phyloP scores from a whole-genome alignment of 1,140 invertebrate genomes.

The Trichonephila clavata region DNA sequence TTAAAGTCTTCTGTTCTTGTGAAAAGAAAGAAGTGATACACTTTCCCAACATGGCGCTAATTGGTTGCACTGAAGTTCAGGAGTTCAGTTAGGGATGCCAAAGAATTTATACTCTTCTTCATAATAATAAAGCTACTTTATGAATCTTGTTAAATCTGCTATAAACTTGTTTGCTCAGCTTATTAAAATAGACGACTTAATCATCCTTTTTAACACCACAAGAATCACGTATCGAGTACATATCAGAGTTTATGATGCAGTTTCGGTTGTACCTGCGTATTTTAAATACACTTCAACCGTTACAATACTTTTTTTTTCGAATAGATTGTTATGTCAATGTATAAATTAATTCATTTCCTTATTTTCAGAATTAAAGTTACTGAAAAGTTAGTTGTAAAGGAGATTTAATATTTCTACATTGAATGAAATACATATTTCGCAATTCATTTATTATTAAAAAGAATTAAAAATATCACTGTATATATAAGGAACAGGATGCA shows the following conservation, averaged over 20 bases:
- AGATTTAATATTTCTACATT: too few species aligned
- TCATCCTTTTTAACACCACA: slow-evolving; percentile 12
- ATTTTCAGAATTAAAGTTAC: too few species aligned
- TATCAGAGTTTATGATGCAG: not conserved
- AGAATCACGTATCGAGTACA: not conserved
- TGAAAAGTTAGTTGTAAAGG: too few species aligned
- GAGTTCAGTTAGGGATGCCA: not conserved
- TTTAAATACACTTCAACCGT: not conserved
- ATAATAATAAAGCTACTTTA: slow-evolving; percentile 43
- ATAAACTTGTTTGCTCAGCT: slow-evolving; percentile 55
- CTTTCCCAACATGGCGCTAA: slow-evolving; percentile 1
- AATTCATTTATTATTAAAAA: too few species aligned
- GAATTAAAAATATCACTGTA: too few species aligned
- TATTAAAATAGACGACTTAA: slow-evolving; percentile 44
- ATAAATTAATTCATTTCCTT: too few species aligned
- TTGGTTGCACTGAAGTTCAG: slow-evolving; percentile 3
- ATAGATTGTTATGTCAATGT: not conserved
- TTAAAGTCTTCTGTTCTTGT: slow-evolving; percentile 37
- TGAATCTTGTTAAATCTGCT: slow-evolving; percentile 35
- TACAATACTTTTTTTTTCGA: not conserved
- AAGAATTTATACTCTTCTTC: slow-evolving; percentile 34
- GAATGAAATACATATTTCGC: too few species aligned
- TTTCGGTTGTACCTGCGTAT: not conserved
- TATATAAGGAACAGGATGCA: too few species aligned
- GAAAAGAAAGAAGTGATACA: slow-evolving; percentile 22